Evolutionary conservation across 2,888 invertebrate genomes (phyloP), one percentile per base, ranked within the genome.

Genomic region (Agapetus fuscipes): DNA sequence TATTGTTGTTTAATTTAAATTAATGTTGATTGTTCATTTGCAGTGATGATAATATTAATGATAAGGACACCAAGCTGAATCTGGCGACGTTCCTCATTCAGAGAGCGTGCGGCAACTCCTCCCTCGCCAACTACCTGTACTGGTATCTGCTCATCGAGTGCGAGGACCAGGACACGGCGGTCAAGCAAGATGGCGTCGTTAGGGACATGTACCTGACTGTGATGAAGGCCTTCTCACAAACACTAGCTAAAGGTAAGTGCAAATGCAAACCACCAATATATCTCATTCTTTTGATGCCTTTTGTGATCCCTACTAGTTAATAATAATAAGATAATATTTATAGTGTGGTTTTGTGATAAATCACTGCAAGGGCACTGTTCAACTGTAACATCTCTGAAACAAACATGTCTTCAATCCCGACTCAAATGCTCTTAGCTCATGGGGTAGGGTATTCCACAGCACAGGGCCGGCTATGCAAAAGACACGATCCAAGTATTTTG

Each of bases 141-240:
- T 98, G 98, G 98, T 93, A 91, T 67, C 69, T 94, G 49, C 75
- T 85, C 42, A 88, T 95, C 45, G 97, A 97, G 65, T 90, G 93
- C 59, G 94, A 94, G 62, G 90, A 91, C 61, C 82, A 83, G 49
- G 83, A 83, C 57, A 75, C 71, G 17, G 60, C 66, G 29, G 69
- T 66, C 7, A 80, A 82, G 51, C 85, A 86, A 58, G 86, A 90
- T 56, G 71, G 72, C 35, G 71, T 74, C 33, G 76, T 83, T 0
- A 66, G 82, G 30, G 78, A 80, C 52, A 93, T 95, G 90, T 96
- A 95, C 59, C 69, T 83, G 34, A 82, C 81, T 43, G 94, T 96
- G 15, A 83, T 93, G 76, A 78, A 83, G 58, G 82, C 85, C 54
- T 93, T 95, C 64, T 79, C 83, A 16, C 80, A 78, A 53, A 73